These are phyloP conservation scores for Holacanthus passer DNA, from an alignment of 2,113 vertebrate species.

Conservation along the genomic window DNA sequence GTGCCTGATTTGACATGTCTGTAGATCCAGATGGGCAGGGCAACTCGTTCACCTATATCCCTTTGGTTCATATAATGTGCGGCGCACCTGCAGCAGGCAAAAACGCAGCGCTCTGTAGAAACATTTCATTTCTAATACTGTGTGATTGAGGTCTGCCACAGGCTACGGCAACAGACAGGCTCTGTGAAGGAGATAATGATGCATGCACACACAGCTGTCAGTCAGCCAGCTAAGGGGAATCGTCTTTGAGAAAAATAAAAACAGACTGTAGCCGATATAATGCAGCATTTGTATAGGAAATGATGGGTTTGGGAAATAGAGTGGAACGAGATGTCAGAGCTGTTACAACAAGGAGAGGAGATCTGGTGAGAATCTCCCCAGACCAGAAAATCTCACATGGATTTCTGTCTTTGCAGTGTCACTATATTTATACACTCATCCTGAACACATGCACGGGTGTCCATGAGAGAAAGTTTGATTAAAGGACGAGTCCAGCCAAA, in stretches of 20 bases:
- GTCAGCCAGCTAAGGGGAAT: slow-evolving; percentile 70
- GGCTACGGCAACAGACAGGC: slow-evolving; percentile 73
- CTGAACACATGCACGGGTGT: background rate
- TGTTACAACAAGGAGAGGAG: slow-evolving; percentile 39
- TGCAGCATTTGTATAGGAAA: slow-evolving; percentile 75
- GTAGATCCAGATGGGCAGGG: slow-evolving; percentile 5
- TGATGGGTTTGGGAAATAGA: slow-evolving; percentile 69
- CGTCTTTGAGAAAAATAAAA: slow-evolving; percentile 74
- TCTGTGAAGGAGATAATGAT: slow-evolving; percentile 80
- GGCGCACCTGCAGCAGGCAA: slow-evolving; percentile 56
- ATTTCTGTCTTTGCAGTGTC: slow-evolving; percentile 27
- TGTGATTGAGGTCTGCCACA: slow-evolving; percentile 76
- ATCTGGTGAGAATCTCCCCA: slow-evolving; percentile 43
- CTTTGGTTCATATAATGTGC: slow-evolving; percentile 27
- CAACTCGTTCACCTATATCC: slow-evolving; percentile 32
- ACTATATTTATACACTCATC: background rate
- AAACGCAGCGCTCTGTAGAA: slow-evolving; percentile 46
- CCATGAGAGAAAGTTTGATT: slow-evolving; percentile 22
- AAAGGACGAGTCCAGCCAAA: background rate
- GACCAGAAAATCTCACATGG: slow-evolving; percentile 21
- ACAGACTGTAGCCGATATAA: slow-evolving; percentile 67
- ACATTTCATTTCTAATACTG: slow-evolving; percentile 65
- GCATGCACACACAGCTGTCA: slow-evolving; percentile 79
- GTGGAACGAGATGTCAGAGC: slow-evolving; percentile 58
- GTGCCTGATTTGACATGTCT: slow-evolving; percentile 35